phyloP scores from a whole-genome alignment of 2,888 invertebrate species.

The Branchipolynoe longqiensis region DNA sequence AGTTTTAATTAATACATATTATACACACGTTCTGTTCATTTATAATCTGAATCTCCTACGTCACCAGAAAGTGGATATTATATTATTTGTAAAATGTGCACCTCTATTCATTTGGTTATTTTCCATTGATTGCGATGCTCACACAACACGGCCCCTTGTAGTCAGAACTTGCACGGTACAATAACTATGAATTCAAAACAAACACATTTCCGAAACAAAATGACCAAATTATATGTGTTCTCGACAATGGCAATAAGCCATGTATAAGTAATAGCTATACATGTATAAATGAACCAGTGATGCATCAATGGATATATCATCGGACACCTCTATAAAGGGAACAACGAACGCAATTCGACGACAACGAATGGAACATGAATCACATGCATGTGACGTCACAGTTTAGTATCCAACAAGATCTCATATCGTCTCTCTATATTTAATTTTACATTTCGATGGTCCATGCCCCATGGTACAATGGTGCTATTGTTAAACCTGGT shows the following conservation, averaged over 20 bases:
- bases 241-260: background rate
- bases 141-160: too few relatives aligned
- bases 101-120: background rate
- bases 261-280: background rate
- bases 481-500: too few relatives aligned
- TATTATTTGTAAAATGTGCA: too few relatives aligned
- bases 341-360: slow-evolving; percentile 20
- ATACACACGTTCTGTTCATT: too few relatives aligned
- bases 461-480: too few relatives aligned
- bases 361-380: slow-evolving; percentile 31
- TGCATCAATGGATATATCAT: slow-evolving; percentile 32
- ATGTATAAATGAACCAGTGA: background rate
- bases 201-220: background rate
- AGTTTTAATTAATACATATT: too few relatives aligned
- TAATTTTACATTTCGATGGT: background rate
- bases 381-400: slow-evolving; percentile 30
- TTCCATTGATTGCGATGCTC: slow-evolving; percentile 26
- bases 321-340: slow-evolving; percentile 39
- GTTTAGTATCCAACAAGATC: background rate
- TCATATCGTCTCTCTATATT: background rate
- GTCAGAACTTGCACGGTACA: too few relatives aligned
- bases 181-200: background rate
- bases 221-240: background rate
- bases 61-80: too few relatives aligned
- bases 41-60: too few relatives aligned